Percentiles rank a stretch among this genome's conserved stretches.
phyloP scores from a whole-genome alignment of 2,888 invertebrate species.

The Calameuta pallipes region DNA sequence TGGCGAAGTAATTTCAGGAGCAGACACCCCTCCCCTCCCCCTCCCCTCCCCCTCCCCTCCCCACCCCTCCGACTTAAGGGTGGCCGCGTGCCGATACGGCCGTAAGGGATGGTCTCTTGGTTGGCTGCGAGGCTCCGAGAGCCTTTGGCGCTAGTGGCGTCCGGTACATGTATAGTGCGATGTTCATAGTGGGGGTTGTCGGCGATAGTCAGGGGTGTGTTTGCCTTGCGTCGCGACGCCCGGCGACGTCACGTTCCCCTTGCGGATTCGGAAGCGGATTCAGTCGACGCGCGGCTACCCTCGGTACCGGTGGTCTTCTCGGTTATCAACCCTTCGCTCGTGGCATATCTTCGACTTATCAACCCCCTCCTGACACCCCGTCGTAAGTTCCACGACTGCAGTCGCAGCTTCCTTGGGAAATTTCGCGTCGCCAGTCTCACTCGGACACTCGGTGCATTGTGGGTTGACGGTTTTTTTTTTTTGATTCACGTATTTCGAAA shows the following conservation, averaged over 20 bases:
- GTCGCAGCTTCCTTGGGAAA: not conserved
- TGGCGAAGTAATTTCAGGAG: slow-evolving; percentile 49
- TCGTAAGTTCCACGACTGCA: not conserved
- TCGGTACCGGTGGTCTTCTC: slow-evolving; percentile 24
- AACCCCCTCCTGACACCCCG: not conserved
- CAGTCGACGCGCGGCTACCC: slow-evolving; percentile 55
- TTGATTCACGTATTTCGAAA: not conserved
- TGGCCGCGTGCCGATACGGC: slow-evolving; percentile 44
- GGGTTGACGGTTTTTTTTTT: not conserved
- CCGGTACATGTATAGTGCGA: slow-evolving; percentile 1
- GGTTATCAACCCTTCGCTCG: slow-evolving; percentile 9
- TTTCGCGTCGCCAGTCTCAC: not conserved
- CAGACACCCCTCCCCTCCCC: slow-evolving; percentile 47
- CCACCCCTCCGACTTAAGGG: not conserved
- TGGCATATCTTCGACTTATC: not conserved
- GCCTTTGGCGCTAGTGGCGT: slow-evolving; percentile 18
- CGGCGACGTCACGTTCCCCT: slow-evolving; percentile 32
- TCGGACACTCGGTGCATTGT: not conserved
- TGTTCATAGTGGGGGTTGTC: slow-evolving; percentile 20
- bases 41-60: no score
- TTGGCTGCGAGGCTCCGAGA: slow-evolving; percentile 18
- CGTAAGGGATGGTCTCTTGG: slow-evolving; percentile 30
- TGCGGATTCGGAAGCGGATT: slow-evolving; percentile 44
- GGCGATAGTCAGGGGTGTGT: slow-evolving; percentile 20
- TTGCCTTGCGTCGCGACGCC: slow-evolving; percentile 35